phyloP scores from a whole-genome alignment of 2,113 vertebrate species.

The Zeus faber region DNA sequence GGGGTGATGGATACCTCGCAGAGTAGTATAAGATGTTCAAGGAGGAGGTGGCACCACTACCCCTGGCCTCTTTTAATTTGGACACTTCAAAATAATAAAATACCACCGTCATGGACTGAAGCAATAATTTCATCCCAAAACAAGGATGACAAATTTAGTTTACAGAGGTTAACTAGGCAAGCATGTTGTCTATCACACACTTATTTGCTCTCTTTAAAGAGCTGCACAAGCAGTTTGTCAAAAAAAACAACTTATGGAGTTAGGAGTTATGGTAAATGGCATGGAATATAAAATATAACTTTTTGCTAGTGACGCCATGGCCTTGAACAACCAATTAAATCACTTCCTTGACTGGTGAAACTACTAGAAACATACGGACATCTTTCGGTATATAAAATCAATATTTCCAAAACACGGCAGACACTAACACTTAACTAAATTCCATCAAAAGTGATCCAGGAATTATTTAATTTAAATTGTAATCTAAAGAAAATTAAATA shows the following conservation, averaged over 20 bases:
- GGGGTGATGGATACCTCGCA: not conserved
- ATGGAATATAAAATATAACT: no score
- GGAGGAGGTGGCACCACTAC: not conserved
- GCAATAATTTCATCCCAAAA: not conserved
- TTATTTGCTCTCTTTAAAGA: no score
- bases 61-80: not conserved
- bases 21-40: not conserved
- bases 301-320: no score
- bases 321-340: no score
- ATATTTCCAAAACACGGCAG: constrained; percentile 9
- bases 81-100: not conserved
- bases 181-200: constrained; percentile 4
- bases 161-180: not conserved
- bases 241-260: no score
- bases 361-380: not conserved
- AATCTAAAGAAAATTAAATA: not conserved
- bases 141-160: not conserved
- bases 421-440: constrained; percentile 6
- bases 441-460: not conserved
- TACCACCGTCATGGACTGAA: constrained; percentile 9
- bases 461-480: constrained; percentile 4
- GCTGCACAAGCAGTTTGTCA: no score
- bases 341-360: not conserved
- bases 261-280: no score
- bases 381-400: constrained; percentile 4